Conservation (phyloP, 2,113 vertebrate species). For the Oreamnos americanus region DNA sequence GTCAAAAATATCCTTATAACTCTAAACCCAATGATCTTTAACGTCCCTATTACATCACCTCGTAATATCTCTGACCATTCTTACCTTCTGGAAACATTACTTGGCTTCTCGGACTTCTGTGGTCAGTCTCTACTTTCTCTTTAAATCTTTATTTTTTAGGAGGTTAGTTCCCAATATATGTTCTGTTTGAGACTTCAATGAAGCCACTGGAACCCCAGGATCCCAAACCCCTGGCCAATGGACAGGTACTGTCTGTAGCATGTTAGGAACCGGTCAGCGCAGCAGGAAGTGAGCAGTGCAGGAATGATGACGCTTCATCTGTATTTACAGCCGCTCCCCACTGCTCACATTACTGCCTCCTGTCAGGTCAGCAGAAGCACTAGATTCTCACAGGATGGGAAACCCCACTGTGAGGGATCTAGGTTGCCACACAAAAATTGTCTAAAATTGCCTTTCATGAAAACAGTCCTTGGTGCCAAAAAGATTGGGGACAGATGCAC, state of each 20-base stretch:
- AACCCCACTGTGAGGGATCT: background rate
- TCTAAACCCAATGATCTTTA: background rate
- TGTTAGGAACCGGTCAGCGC: background rate
- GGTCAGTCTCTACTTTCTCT: background rate
- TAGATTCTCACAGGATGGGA: background rate
- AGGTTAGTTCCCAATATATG: background rate
- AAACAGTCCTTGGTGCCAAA: background rate
- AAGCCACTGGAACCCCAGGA: background rate
- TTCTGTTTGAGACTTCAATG: background rate
- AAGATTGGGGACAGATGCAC: background rate
- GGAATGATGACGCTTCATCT: background rate
- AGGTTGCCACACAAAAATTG: background rate
- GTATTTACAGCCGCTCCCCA: background rate
- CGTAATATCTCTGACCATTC: background rate
- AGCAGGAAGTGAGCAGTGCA: background rate
- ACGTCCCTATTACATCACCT: background rate
- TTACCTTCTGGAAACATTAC: background rate
- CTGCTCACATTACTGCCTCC: background rate
- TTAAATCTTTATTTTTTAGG: background rate
- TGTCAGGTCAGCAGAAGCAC: background rate
- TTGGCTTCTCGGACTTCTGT: background rate
- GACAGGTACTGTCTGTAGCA: background rate
- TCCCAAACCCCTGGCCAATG: background rate
- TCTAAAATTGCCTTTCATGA: background rate
- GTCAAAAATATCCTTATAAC: background rate